phyloP scores from a whole-genome alignment of 2,797 vertebrate genomes.

The Pangasius macronema region DNA sequence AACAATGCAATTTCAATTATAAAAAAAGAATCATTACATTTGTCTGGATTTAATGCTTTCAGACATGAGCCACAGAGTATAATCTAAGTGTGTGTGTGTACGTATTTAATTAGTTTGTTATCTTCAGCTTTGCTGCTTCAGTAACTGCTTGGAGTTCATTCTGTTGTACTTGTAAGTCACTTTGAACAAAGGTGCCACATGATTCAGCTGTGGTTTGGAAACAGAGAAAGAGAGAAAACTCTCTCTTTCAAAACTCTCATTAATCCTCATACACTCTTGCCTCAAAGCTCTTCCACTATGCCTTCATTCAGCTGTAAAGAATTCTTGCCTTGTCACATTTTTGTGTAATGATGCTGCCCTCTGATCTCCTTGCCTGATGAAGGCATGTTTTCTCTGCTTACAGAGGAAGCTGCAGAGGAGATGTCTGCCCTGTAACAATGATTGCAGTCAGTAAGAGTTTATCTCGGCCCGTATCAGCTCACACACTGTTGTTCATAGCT shows the following conservation, averaged over 20 bases:
- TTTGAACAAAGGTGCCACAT: background rate
- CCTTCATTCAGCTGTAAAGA: conserved; percentile 43
- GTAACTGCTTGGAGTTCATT: background rate
- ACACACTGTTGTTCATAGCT: conserved; percentile 54
- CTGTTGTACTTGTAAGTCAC: background rate
- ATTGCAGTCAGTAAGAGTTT: conserved; percentile 46
- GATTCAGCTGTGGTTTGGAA: conserved; percentile 9
- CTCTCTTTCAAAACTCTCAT: conserved; percentile 3
- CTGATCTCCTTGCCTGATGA: conserved; percentile 44
- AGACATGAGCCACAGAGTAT: background rate
- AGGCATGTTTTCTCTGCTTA: conserved; percentile 30
- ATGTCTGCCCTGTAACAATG: conserved; percentile 52
- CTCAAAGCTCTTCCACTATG: conserved; percentile 33
- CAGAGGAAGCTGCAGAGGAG: conserved; percentile 44
- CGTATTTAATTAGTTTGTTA: background rate
- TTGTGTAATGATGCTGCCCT: conserved; percentile 46
- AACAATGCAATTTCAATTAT: background rate
- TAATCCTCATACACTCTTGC: conserved; percentile 13
- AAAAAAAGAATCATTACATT: background rate
- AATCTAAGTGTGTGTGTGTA: background rate
- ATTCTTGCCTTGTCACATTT: conserved; percentile 52
- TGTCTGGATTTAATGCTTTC: background rate
- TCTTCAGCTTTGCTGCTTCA: background rate
- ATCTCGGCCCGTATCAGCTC: conserved; percentile 54
- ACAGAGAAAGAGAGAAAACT: background rate